Evolutionary conservation across 2,113 vertebrate genomes (phyloP).

Genomic region (Trogon surrucura): DNA sequence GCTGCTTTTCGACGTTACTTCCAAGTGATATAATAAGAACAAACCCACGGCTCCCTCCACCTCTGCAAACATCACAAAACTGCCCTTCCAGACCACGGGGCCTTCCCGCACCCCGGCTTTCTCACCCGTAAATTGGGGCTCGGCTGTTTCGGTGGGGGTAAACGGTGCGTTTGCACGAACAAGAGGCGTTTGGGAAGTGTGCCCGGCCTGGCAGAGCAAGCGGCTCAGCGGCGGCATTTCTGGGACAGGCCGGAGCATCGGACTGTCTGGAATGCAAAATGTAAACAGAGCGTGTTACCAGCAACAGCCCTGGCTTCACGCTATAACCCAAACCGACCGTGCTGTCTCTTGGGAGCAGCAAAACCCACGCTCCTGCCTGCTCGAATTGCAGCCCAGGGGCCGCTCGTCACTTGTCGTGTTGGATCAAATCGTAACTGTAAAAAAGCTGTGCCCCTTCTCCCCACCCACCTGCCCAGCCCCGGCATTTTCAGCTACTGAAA

Average conservation of each 20-base stretch:
- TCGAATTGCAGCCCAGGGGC: background rate
- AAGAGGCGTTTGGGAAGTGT: background rate
- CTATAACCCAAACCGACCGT: background rate
- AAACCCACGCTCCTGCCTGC: background rate
- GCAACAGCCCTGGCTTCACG: background rate
- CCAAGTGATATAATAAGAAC: background rate
- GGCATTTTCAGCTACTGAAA: background rate
- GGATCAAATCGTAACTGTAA: background rate
- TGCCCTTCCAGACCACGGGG: background rate
- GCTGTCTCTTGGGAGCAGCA: background rate
- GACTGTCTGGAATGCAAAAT: conserved; percentile 60
- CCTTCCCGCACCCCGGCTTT: background rate
- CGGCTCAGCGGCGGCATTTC: background rate
- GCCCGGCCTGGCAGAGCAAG: background rate
- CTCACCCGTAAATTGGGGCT: background rate
- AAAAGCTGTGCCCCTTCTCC: background rate
- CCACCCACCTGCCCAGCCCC: background rate
- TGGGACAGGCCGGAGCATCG: background rate
- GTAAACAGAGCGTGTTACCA: conserved; percentile 49
- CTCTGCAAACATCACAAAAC: background rate
- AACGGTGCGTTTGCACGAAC: background rate
- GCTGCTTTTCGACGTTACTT: background rate
- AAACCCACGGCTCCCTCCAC: background rate
- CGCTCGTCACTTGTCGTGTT: background rate
- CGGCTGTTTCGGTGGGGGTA: background rate